Conservation (phyloP, 2,888 invertebrate genomes). For the Lydus trimaculatus region DNA sequence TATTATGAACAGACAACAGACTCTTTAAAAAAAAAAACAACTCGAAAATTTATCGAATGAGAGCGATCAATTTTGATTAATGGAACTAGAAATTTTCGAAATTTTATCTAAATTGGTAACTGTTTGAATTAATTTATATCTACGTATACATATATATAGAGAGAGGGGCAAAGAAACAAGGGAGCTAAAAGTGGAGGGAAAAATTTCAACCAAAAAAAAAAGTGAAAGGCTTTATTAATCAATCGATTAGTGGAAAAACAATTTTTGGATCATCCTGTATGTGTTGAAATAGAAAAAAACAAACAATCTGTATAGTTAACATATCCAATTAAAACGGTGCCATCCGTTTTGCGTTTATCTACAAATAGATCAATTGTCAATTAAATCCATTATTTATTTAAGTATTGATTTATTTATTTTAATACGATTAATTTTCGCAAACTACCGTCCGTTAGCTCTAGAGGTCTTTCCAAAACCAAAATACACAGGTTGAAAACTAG, state of each 20-base stretch:
- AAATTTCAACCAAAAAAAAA: background rate
- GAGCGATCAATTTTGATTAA: background rate
- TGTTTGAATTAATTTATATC: background rate
- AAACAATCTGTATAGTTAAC: background rate
- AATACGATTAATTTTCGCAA: background rate
- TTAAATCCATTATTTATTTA: background rate
- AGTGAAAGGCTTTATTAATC: background rate
- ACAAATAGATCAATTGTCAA: background rate
- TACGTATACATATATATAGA: too few relatives aligned
- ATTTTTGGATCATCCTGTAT: background rate
- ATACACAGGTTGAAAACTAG: too few relatives aligned
- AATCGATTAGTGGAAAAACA: background rate
- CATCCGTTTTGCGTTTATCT: background rate
- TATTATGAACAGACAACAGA: background rate
- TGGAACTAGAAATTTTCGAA: background rate
- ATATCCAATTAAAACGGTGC: background rate
- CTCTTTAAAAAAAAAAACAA: background rate
- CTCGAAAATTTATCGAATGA: background rate
- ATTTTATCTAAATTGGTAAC: background rate
- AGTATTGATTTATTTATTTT: background rate
- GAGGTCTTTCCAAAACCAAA: too few relatives aligned
- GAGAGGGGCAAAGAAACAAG: too few relatives aligned
- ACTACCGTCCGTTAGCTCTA: too few relatives aligned
- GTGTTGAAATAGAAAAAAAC: background rate
- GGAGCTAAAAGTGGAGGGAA: background rate